Conservation (phyloP, 2,888 invertebrate genomes). For the Hermaeophaga mercurialis region DNA sequence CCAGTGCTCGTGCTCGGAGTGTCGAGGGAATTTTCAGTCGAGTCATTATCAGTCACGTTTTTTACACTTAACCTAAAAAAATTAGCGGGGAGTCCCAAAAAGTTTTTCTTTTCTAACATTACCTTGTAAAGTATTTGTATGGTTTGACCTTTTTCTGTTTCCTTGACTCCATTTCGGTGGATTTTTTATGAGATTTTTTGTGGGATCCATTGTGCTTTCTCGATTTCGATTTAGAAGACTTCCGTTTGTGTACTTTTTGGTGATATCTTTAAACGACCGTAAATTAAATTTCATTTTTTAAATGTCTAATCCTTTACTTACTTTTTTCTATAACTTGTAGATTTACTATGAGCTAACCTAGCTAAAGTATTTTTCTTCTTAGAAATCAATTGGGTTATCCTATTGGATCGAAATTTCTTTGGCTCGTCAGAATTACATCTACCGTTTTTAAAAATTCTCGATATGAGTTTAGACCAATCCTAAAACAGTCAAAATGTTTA, state of each 20-base stretch:
- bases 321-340: constrained; percentile 50
- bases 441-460: constrained; percentile 44
- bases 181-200: constrained; percentile 34
- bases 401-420: constrained; percentile 60
- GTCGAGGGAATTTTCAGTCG: constrained; percentile 57
- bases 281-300: constrained; percentile 32
- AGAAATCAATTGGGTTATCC: constrained; percentile 75
- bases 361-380: constrained; percentile 71
- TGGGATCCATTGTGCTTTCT: constrained; percentile 40
- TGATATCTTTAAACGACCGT: constrained; percentile 32
- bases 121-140: constrained; percentile 46
- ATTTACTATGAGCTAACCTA: constrained; percentile 66
- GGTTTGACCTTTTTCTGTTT: constrained; percentile 27
- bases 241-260: constrained; percentile 37
- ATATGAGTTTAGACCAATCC: constrained; percentile 39
- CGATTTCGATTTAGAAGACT: constrained; percentile 37
- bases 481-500: constrained; percentile 23
- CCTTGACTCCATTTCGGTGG: constrained; percentile 21
- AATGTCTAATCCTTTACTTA: constrained; percentile 32
- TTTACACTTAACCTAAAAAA: constrained; percentile 43
- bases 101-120: not conserved
- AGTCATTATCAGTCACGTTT: constrained; percentile 47
- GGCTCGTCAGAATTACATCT: constrained; percentile 54
- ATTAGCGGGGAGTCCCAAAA: no score
- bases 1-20: constrained; percentile 73